Evolutionary conservation across 2,113 vertebrate species (phyloP).

Genomic region (Balaeniceps rex): DNA sequence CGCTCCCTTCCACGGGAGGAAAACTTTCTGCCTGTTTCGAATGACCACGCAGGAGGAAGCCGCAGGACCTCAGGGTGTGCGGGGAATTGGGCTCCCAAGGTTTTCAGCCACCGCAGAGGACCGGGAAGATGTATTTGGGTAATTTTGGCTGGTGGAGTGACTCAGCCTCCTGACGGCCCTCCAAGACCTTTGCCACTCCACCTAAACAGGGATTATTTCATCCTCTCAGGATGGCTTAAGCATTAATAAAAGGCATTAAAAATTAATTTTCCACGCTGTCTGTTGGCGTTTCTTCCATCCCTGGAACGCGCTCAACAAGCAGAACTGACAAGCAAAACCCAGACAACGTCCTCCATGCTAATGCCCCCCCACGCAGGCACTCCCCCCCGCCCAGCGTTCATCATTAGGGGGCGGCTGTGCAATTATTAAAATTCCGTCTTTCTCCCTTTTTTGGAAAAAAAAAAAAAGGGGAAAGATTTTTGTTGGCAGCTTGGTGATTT

Average conservation of each 20-base stretch:
- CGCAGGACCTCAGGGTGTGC: not conserved
- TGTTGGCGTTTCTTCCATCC: slow-evolving; percentile 36
- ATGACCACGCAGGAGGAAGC: not conserved
- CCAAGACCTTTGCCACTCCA: slow-evolving; percentile 4
- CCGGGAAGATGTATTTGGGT: not conserved
- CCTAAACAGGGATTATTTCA: slow-evolving; percentile 55
- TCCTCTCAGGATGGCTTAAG: slow-evolving; percentile 52
- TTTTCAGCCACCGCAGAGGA: not conserved
- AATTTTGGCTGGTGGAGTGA: not conserved
- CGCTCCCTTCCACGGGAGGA: not conserved
- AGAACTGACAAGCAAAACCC: slow-evolving; percentile 63
- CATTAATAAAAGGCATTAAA: slow-evolving; percentile 66
- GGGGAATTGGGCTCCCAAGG: not conserved
- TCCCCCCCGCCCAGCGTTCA: not conserved
- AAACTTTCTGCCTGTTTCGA: not conserved
- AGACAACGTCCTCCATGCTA: not conserved
- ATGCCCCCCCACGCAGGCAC: not conserved
- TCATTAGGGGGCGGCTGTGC: not conserved
- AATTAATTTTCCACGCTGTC: slow-evolving; percentile 70
- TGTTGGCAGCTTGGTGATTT: not conserved
- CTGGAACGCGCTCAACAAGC: slow-evolving; percentile 51
- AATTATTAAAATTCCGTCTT: not conserved
- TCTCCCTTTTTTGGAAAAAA: not conserved
- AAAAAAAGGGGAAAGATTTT: not conserved
- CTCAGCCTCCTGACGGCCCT: slow-evolving; percentile 4